phyloP scores from a whole-genome alignment of 2,888 invertebrate species.

The Stenolophus ochropezus region DNA sequence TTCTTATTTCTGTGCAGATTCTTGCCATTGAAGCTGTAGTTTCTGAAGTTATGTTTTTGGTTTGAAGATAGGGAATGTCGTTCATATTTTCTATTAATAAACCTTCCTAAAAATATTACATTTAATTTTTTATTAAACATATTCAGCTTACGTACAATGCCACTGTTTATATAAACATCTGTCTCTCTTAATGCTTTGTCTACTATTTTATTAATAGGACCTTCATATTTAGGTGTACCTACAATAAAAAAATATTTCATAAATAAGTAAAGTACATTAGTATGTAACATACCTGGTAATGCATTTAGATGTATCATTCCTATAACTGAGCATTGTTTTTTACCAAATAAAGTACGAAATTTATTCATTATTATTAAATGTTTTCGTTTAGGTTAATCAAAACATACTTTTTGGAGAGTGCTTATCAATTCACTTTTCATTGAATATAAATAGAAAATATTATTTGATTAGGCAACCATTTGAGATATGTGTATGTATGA shows the following conservation, averaged over 20 bases:
- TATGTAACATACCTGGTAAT: slow-evolving; percentile 77
- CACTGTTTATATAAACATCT: slow-evolving; percentile 76
- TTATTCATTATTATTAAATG: slow-evolving; percentile 69
- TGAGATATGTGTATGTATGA: background rate
- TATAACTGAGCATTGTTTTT: slow-evolving; percentile 75
- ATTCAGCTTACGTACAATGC: slow-evolving; percentile 71
- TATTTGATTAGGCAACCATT: background rate
- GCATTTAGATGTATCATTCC: slow-evolving; percentile 84
- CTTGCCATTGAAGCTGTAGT: slow-evolving; percentile 81
- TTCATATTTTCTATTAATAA: slow-evolving; percentile 88
- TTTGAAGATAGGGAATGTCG: slow-evolving; percentile 82
- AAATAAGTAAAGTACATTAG: background rate
- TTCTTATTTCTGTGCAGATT: slow-evolving; percentile 77
- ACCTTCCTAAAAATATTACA: too few relatives aligned
- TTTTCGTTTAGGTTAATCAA: slow-evolving; percentile 25
- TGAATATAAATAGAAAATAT: slow-evolving; percentile 33
- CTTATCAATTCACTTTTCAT: too few relatives aligned
- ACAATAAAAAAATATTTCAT: slow-evolving; percentile 60
- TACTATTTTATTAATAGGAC: slow-evolving; percentile 75
- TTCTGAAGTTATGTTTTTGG: slow-evolving; percentile 79
- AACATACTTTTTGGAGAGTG: background rate
- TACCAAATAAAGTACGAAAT: slow-evolving; percentile 73
- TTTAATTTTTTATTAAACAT: too few relatives aligned
- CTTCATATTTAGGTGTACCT: slow-evolving; percentile 79
- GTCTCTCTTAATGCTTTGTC: slow-evolving; percentile 79